Conservation (phyloP, 2,888 invertebrate genomes). For the Aethes cnicana region DNA sequence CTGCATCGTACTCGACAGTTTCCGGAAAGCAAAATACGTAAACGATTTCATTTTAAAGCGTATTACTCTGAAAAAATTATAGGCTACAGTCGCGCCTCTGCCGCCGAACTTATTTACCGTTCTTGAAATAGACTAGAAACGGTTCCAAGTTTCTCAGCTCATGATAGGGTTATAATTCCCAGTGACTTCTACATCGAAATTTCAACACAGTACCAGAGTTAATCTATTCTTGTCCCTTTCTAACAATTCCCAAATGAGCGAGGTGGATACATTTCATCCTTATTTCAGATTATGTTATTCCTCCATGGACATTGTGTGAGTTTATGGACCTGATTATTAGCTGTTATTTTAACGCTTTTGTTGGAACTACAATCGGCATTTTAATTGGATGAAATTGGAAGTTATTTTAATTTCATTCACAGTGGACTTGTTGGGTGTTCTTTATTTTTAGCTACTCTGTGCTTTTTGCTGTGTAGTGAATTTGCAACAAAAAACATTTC, state of each 20-base stretch:
- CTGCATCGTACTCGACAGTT: too few relatives aligned
- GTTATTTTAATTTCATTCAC: background rate
- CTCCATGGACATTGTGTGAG: slow-evolving; percentile 1
- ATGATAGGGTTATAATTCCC: slow-evolving; percentile 28
- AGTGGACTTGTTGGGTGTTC: too few relatives aligned
- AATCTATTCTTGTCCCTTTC: slow-evolving; percentile 8
- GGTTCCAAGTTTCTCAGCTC: slow-evolving; percentile 31
- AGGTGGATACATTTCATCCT: background rate
- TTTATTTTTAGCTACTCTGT: too few relatives aligned
- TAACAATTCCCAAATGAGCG: background rate
- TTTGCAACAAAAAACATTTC: too few relatives aligned
- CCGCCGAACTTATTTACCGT: slow-evolving; percentile 17
- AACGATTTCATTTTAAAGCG: too few relatives aligned
- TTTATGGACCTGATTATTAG: slow-evolving; percentile 10
- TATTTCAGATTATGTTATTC: background rate
- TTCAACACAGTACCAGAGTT: background rate
- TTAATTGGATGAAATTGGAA: slow-evolving; percentile 11
- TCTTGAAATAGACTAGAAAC: slow-evolving; percentile 35
- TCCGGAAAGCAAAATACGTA: too few relatives aligned
- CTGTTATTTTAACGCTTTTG: slow-evolving; percentile 5
- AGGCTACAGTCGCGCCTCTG: background rate
- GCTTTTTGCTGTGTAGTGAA: too few relatives aligned
- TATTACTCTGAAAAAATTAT: background rate
- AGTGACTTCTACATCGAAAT: slow-evolving; percentile 7
- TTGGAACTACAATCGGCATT: slow-evolving; percentile 8